phyloP scores from a whole-genome alignment of 30 jellyfish, hydroid and myxozoan species.

The Hydractinia symbiolongicarpus region DNA sequence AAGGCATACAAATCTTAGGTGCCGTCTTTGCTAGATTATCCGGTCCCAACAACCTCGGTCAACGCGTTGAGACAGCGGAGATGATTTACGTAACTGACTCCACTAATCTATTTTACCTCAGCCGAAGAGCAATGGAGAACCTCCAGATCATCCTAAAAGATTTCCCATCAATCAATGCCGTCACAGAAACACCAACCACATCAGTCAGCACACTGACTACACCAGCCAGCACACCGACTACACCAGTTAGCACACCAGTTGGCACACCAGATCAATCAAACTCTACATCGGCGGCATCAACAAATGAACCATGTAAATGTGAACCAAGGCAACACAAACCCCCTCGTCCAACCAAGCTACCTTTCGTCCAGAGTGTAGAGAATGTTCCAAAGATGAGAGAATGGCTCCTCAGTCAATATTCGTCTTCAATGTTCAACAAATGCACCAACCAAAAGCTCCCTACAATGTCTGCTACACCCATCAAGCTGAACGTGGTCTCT shows the following conservation, averaged over 20 bases:
- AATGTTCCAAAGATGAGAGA: constrained; percentile 3
- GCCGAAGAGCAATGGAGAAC: not conserved
- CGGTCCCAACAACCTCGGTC: constrained; percentile 9
- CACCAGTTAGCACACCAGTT: constrained; percentile 2
- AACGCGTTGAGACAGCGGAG: constrained; percentile 10
- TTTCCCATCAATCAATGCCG: too few relatives aligned
- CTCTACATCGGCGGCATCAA: not conserved
- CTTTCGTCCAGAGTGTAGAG: not conserved
- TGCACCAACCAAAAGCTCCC: too few relatives aligned
- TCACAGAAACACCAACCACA: too few relatives aligned
- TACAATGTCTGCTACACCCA: too few relatives aligned
- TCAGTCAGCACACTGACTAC: too few relatives aligned
- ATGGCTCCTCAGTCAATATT: not conserved
- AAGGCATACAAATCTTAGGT: too few relatives aligned
- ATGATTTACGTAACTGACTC: constrained; percentile 1
- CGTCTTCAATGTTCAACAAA: constrained; percentile 6
- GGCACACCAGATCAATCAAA: not conserved
- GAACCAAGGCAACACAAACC: not conserved
- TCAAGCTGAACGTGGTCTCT: too few relatives aligned
- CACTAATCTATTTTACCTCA: constrained; percentile 7
- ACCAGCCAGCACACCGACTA: too few relatives aligned
- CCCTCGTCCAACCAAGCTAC: too few relatives aligned
- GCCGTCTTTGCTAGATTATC: constrained; percentile 9
- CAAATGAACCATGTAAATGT: not conserved
- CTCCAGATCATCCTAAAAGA: too few relatives aligned